Evolutionary conservation across 1,140 invertebrate species (phyloP), one percentile per base, ranked within the genome.

Genomic region (Pantala flavescens): DNA sequence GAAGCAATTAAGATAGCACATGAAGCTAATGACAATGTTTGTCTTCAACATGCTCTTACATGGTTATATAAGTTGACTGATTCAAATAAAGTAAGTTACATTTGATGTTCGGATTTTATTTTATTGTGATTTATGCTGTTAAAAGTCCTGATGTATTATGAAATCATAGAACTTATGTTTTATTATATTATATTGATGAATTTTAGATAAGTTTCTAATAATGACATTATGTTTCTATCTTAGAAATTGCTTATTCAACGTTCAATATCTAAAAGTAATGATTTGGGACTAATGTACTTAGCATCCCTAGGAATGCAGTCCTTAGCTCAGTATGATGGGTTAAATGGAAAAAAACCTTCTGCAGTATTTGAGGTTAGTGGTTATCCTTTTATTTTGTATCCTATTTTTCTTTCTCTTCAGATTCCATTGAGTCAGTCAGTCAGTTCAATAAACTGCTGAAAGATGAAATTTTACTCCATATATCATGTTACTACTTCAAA

Each of bases 1-100:
- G 94, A 96, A 85, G 91, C 93, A 14, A 90, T 96, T 74, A 90
- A 90, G 81, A 85, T 93, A 78, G 92, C 94, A n/a, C 94, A 96
- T 82, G 91, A 94, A 84, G 89, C 89, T 55, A 92, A 90, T 75
- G 94, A 96, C 80, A 89, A 91, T 80, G 85, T 91, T 71, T 95
- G 93, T 80, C 84, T 96, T 24, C 93, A 96, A 82, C 88, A 94
- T 81, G 92, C 92, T 49, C 88, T 93, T 79, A 90, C 90, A 72
- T 94, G 93, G 92, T 86, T 91, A 74, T 90, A 90, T 76, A 85
- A 90, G 78, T 82, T 91, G n/a, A 85, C 80, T 73, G 83, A 83
- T 49, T 82, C 87, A 42, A 83, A 85, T 74, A 81, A 79, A 78
- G 81, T 78, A 78, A 76, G 71, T n/a, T 36, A 36, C 2, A 36